Conservation (phyloP, 1,140 invertebrate species). For the Laodelphax striatellus region DNA sequence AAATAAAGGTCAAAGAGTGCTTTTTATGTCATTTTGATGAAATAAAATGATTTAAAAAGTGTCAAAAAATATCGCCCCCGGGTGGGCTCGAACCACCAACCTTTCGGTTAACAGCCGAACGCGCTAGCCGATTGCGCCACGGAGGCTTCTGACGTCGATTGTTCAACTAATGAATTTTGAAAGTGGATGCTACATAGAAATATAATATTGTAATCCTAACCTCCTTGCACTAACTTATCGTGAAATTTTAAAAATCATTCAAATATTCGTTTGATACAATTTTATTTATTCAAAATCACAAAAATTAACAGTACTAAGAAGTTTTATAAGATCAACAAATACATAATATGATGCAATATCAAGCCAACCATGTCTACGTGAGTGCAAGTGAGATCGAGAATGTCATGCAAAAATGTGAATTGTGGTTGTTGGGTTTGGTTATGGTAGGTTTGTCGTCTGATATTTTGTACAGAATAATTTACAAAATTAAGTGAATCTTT, state of each 20-base stretch:
- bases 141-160: slow-evolving; percentile 39
- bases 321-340: neutral
- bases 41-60: too few relatives aligned
- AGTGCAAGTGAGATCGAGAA: neutral
- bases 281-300: too few relatives aligned
- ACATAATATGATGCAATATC: slow-evolving; percentile 6
- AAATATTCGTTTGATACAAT: too few relatives aligned
- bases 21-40: too few relatives aligned
- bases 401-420: neutral
- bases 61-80: slow-evolving; percentile 45
- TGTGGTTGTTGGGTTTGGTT: neutral
- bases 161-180: too few relatives aligned
- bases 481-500: too few relatives aligned
- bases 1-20: too few relatives aligned
- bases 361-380: neutral
- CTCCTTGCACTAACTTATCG: too few relatives aligned
- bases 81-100: slow-evolving; percentile 76
- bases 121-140: slow-evolving; percentile 73
- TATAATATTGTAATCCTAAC: too few relatives aligned
- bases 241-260: too few relatives aligned
- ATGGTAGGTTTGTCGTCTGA: neutral
- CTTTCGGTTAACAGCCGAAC: slow-evolving; percentile 84
- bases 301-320: neutral
- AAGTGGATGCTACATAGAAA: too few relatives aligned
- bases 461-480: slow-evolving; percentile 3